Evolutionary conservation across 2,888 invertebrate species (phyloP), one percentile per base, ranked within the genome.

Genomic region (Agriopis aurantiaria): DNA sequence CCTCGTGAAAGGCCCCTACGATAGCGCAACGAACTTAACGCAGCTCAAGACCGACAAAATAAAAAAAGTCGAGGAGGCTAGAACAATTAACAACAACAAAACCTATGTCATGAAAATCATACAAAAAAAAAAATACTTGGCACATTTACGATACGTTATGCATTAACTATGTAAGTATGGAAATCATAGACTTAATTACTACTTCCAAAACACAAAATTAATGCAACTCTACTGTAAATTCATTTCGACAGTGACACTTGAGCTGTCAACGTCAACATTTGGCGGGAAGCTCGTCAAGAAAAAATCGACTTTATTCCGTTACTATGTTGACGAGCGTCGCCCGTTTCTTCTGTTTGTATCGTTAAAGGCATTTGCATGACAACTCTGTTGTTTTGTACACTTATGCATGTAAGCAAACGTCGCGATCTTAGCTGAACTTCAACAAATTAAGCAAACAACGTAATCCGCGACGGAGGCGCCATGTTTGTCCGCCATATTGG

Each of bases 371-470:
- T 82, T 81, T 79, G 78, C 79, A 81, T 80, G 78, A 80, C 79
- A 82, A 81, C 76, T 80, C 78, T 76, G 74, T 77, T 78, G 80
- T 79, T 76, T 76, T 61, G 65, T 59, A 71, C 69, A 75, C 73
- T 77, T 76, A 75, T 75, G 75, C 76, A 75, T 74, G 73, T 75
- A 74, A 63, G 72, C 74, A 75, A 74, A 77, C 77, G 68, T 72
- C 73, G 75, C 72, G 75, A 75, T 78, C 79, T 78, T 78, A 71
- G 68, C 72, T 72, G 67, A 78, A 78, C 75, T 80, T 78, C 75
- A 78, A 78, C 78, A 72, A 78, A 78, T 80, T 77, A 78, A 71
- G 74, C 75, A 80, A 80, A 78, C 78, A 78, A 68, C 68, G 75
- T 74, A 75, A 77, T 78, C 72, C 78, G 63, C 70, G 70, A 53